phyloP scores from a whole-genome alignment of 2,113 vertebrate species.

The Agapornis roseicollis region DNA sequence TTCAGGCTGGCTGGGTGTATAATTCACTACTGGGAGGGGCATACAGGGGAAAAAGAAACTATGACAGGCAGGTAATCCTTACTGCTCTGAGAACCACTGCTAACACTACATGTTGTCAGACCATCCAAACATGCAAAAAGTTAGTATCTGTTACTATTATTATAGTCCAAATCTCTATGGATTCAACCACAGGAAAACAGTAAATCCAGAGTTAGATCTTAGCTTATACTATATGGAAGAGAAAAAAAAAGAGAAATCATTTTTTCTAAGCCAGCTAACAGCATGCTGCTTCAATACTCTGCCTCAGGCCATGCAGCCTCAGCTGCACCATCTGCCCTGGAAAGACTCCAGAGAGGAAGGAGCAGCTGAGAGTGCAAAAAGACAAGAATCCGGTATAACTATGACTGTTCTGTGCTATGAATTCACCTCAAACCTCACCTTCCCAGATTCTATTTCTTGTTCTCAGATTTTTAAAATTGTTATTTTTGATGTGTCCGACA shows the following conservation, averaged over 20 bases:
- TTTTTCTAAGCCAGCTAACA: conserved; percentile 28
- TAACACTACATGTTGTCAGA: not conserved
- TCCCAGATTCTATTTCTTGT: not conserved
- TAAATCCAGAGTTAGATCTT: not conserved
- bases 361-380: conserved; percentile 18
- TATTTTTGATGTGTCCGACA: not conserved
- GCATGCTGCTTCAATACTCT: not conserved
- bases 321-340: conserved; percentile 55
- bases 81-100: not conserved
- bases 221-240: not conserved
- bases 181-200: not conserved
- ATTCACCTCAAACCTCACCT: not conserved
- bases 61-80: not conserved
- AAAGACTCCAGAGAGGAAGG: conserved; percentile 38
- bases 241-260: not conserved
- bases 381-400: not conserved
- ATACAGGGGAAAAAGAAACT: not conserved
- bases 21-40: not conserved
- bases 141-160: not conserved
- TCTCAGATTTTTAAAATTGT: not conserved
- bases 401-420: not conserved
- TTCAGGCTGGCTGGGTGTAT: not conserved
- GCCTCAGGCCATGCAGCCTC: conserved; percentile 26
- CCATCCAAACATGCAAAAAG: not conserved
- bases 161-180: not conserved